A percentile compares a stretch with the other conserved stretches of the same genome.
These are phyloP conservation scores for Scleropages formosus DNA, from an alignment of 2,797 vertebrate species.

Conservation along the genomic window DNA sequence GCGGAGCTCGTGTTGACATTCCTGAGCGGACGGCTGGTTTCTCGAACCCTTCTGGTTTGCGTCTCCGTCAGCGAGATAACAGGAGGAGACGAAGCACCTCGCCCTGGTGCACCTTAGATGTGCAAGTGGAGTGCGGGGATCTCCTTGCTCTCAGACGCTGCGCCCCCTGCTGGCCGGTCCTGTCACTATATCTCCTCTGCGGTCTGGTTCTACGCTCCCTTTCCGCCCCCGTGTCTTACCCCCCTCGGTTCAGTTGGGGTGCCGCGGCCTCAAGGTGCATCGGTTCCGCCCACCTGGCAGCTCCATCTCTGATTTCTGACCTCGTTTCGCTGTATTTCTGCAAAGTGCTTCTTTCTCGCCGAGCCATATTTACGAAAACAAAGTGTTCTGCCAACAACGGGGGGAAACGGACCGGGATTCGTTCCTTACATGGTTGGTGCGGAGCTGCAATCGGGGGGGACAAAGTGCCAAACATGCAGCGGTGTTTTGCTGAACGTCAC, in stretches of 20 bases:
- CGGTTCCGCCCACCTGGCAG: constrained; percentile 11
- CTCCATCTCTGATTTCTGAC: neutral
- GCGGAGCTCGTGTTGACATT: neutral
- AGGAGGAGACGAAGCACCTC: neutral
- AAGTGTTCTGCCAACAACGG: neutral
- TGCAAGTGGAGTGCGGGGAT: too few relatives aligned
- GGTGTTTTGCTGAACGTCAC: constrained; percentile 10
- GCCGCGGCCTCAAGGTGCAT: neutral
- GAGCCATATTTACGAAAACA: neutral
- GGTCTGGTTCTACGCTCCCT: neutral
- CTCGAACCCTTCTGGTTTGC: constrained; percentile 12
- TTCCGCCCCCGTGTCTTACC: neutral
- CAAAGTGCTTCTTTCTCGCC: constrained; percentile 4
- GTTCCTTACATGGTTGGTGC: constrained; percentile 16
- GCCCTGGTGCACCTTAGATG: constrained; percentile 2
- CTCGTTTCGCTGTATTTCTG: neutral
- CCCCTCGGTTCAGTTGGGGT: neutral
- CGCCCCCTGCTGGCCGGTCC: neutral
- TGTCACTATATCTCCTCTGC: neutral
- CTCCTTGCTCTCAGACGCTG: neutral
- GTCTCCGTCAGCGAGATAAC: neutral
- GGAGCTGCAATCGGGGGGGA: neutral
- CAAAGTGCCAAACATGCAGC: neutral
- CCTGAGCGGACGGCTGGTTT: neutral
- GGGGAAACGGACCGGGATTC: neutral